Evolutionary conservation across 1,140 invertebrate species (phyloP), one percentile per base, ranked within the genome.

Genomic region (Sycophaga agraensis): DNA sequence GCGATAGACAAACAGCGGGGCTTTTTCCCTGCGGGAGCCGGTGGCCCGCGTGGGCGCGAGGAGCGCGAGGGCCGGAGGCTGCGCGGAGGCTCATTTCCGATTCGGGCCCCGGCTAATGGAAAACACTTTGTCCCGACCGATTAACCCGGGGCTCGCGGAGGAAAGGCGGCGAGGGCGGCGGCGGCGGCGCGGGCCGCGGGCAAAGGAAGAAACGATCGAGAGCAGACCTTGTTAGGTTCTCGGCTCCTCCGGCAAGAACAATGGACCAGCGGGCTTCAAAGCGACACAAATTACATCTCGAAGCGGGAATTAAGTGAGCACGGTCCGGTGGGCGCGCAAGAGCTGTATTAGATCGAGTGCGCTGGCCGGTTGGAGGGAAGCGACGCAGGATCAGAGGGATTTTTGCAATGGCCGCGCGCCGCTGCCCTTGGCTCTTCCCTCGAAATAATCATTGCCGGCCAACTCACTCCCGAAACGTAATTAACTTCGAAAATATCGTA

Each of bases 201-300:
- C 45, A 63, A 58, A 53, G 24, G 55, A 54, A 50, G 40, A 35
- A 64, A 54, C 48, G 39, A 24, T 17, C 24, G 49, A 58, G 53
- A 63, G 48, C 49, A 64, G 56, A 54, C 35, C 62, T 64, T 35
- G 62, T 64, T 64, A 64, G 28, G 11, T 31, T 11, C 28, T 6
- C 28, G 5, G 28, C 28, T 34, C 53, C 17, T 43, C 17, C 12
- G 49, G 62, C 48, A 68, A 68, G 69, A 69, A 72, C 67, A 70
- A 72, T 69, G 55, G 64, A 58, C 64, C 51, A 53, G 28, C 64
- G 66, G 64, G 70, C 11, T 31, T 31, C 69, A 72, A 72, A 72
- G 70, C 69, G 69, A 70, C 71, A 72, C 66, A 72, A 72, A 70
- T 72, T 70, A 72, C 69, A 70, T 70, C 66, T 70, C 65, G 60